A percentile compares a stretch with the other conserved stretches of the same genome.
Conservation (phyloP, 2,888 invertebrate species). For the Xanthia togata region DNA sequence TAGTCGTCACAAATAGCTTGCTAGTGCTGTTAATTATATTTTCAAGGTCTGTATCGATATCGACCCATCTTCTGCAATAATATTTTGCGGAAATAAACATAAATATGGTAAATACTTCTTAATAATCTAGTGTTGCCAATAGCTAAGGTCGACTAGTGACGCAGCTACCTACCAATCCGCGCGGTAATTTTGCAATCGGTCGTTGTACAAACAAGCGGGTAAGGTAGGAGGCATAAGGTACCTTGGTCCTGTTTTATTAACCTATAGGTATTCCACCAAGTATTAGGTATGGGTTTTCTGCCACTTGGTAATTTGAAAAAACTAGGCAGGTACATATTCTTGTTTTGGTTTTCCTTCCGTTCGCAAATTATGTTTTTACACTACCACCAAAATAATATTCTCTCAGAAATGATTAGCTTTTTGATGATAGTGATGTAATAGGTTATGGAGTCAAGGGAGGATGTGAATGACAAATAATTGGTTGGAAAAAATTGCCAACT, state of each 20-base stretch:
- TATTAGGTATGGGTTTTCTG: no score
- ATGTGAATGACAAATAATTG: background rate
- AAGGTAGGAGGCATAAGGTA: background rate
- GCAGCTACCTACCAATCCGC: constrained; percentile 14
- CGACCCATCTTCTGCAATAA: background rate
- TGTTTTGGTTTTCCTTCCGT: background rate
- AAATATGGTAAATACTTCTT: constrained; percentile 25
- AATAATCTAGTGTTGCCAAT: constrained; percentile 12
- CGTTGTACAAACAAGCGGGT: background rate
- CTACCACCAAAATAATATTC: background rate
- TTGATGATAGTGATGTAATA: no score
- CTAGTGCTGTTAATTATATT: background rate
- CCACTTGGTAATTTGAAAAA: no score
- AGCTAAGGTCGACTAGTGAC: constrained; percentile 48
- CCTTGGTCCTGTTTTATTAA: background rate
- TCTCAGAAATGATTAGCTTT: background rate
- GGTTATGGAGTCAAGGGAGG: background rate
- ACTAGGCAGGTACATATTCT: no score
- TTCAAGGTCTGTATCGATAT: constrained; percentile 19
- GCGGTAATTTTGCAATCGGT: constrained; percentile 27
- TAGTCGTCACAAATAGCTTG: background rate
- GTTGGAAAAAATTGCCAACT: no score
- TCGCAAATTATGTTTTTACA: background rate
- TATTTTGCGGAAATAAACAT: constrained; percentile 15
- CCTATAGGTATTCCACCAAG: no score